Evolutionary conservation across 2,888 invertebrate species (phyloP), one percentile per base, ranked within the genome.

Genomic region (Rotaria sp.): DNA sequence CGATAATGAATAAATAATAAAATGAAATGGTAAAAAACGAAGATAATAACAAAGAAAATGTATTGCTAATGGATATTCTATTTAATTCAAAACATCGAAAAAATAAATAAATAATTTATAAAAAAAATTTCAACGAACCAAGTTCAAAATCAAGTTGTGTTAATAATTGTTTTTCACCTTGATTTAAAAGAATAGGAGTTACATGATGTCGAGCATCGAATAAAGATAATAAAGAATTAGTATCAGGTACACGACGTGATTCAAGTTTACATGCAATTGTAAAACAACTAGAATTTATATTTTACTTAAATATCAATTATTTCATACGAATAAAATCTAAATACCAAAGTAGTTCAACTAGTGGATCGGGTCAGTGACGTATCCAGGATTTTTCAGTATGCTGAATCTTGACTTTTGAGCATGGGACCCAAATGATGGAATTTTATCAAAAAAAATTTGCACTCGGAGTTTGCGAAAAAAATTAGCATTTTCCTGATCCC

Each of bases 221-320:
- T 80, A 80, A 35, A 26, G 45, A 41, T n/a, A 80, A 26, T 45
- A 80, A 45, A 15, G 80, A 45, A 26, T 45, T 80, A 2, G 45
- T 45, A n/a, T 41, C 45, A 45, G 80, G 80, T 45, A 80, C 80
- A 80, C 80, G 80, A 80, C 80, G 80, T 80, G 80, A 80, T 80
- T 80, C 80, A 13, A 80, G 45, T 45, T 80, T 80, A 80, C 80
- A 80, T 26, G 80, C 80, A 80, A 80, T 80, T 45, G 80, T 80
- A 80, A 80, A 80, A 35, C 80, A 80, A n/a, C 80, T 45, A 80
- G 21, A 67, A 52, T 24, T 30, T n/a, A 59, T n/a, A n/a, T 59
- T n/a, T 13, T 45, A 45, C 45, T 8, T 45, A 45, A 45, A 45
- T 45, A 11, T 45, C 45, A 45, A 45, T 50, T 15, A 10, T 50